Conservation (phyloP, 2,888 invertebrate species). For the Sipha maydis region DNA sequence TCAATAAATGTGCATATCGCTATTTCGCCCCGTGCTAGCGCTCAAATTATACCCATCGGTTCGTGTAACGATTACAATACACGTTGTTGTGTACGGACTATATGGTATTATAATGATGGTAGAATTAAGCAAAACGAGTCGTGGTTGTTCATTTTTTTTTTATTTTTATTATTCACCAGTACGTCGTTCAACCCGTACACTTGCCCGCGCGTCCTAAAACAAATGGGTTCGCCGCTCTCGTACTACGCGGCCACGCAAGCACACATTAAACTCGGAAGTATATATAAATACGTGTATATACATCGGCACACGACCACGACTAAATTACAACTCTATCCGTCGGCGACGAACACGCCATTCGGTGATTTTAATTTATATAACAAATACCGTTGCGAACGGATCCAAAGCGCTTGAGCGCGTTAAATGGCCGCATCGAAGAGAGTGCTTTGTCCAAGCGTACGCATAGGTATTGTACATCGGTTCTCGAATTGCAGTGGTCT, state of each 20-base stretch:
- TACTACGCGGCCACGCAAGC: not conserved
- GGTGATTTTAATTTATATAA: conserved; percentile 20
- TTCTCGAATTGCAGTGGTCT: too few species aligned
- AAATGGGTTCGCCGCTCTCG: not conserved
- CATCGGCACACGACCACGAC: not conserved
- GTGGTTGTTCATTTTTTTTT: not conserved
- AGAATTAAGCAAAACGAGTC: not conserved
- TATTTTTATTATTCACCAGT: not conserved
- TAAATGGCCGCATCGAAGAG: not conserved
- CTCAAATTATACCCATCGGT: not conserved
- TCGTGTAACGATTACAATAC: not conserved
- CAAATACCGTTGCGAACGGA: not conserved
- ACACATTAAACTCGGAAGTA: not conserved
- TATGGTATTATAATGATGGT: not conserved
- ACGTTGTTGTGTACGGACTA: not conserved
- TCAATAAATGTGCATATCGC: not conserved
- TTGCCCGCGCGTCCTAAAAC: not conserved
- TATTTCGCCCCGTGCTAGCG: not conserved
- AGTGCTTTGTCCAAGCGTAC: too few species aligned
- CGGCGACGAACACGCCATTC: conserved; percentile 19
- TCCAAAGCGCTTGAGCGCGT: not conserved
- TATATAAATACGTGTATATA: not conserved
- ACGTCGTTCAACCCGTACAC: not conserved
- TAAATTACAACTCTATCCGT: not conserved
- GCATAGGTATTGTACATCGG: too few species aligned